Evolutionary conservation across 2,888 invertebrate species (phyloP).

Genomic region (Tryphoninae sp.): DNA sequence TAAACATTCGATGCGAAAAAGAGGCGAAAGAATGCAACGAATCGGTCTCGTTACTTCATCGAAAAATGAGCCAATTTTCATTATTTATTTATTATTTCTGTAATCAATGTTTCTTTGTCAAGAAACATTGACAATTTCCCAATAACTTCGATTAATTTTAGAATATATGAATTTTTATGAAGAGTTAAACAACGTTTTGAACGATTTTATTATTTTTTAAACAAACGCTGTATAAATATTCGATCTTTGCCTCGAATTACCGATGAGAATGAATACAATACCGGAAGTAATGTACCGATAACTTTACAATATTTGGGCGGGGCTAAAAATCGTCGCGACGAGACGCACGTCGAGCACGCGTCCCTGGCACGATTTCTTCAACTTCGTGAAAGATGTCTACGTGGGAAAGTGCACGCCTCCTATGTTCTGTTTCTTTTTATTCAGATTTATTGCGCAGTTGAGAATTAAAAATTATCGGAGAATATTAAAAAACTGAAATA

Average conservation of each 20-base stretch:
- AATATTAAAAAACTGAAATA: neutral
- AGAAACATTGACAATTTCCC: no score
- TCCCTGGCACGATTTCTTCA: conserved; percentile 42
- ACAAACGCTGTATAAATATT: neutral
- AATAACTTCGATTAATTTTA: no score
- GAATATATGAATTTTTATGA: no score
- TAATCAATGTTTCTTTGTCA: no score
- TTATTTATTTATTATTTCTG: no score
- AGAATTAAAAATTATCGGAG: neutral
- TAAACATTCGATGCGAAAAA: no score
- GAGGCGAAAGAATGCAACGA: no score
- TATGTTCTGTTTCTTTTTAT: neutral
- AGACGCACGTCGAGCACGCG: conserved; percentile 9
- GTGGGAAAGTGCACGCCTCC: neutral
- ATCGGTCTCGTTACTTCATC: no score
- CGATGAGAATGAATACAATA: neutral
- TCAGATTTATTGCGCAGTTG: neutral
- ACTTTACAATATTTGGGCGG: neutral
- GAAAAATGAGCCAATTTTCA: no score
- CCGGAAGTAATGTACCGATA: neutral
- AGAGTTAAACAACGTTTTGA: neutral
- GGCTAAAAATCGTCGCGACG: conserved; percentile 3
- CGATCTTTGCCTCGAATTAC: no score
- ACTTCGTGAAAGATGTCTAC: conserved; percentile 8
- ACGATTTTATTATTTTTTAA: neutral